Evolutionary conservation across 2,888 invertebrate genomes (phyloP), one percentile per base, ranked within the genome.

Genomic region (Caenorhabditis imperialis): DNA sequence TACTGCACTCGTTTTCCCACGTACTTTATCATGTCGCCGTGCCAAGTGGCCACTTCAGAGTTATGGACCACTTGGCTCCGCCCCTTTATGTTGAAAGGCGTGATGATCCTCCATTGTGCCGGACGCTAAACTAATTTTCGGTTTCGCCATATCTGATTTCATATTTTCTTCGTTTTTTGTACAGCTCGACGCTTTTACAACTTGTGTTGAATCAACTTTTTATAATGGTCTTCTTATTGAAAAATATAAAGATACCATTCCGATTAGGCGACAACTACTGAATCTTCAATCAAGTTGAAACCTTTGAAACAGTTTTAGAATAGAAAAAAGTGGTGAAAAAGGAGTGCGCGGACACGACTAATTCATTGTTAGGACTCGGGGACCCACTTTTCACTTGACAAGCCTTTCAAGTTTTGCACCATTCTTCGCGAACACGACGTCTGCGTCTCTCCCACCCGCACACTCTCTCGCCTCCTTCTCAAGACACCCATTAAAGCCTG

Each of bases 401-500:
- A n/a, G n/a, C n/a, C n/a, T n/a, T n/a, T n/a, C 62, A 62, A 62
- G 48, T 33, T 57, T 48, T 48, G 48, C 48, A 48, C 45, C 45
- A 38, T 38, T 40, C 38, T 44, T n/a, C 14, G 42, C 30, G 20
- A 20, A 23, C 25, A 16, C 38, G 10, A 23, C 48, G 23, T 48
- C 63, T 55, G 55, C 54, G 40, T 45, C 45, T 65, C 55, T 48
- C 16, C 10, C 1, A 12, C 25, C 22, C 23, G 22, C 40, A 30
- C 38, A 27, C 47, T 48, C n/a, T 51, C 30, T 54, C 38, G 10
- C 16, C 30, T 22, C 53, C 33, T 61, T 55, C 70, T 70, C 61
- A 70, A 61, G 70, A 47, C 70, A 70, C 70, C 70, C 70, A 70
- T 70, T 70, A 70, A 55, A 70, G 40, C 53, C 38, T 44, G 33